These are phyloP conservation scores for Myripristis jacobus DNA, from an alignment of 2,797 vertebrate species.

Conservation along the genomic window DNA sequence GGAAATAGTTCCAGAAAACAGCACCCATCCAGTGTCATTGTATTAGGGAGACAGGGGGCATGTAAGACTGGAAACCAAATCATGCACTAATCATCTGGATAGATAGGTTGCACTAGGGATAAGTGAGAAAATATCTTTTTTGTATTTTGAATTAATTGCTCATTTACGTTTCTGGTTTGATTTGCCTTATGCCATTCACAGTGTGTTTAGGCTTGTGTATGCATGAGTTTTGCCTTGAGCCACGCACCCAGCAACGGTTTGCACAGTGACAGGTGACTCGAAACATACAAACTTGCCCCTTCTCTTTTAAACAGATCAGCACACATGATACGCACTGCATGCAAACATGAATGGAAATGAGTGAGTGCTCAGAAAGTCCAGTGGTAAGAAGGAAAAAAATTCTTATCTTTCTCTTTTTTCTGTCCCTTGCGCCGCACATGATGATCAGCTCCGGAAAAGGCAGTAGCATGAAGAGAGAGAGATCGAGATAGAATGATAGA, in stretches of 20 bases:
- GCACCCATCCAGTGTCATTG: too few species aligned
- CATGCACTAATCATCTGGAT: too few species aligned
- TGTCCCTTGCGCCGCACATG: neutral
- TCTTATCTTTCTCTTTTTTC: conserved; percentile 7
- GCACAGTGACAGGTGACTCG: conserved; percentile 6
- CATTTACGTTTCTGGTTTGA: conserved; percentile 25
- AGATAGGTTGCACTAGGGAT: too few species aligned
- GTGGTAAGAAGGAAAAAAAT: conserved; percentile 31
- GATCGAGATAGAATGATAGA: too few species aligned
- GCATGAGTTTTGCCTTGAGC: conserved; percentile 24
- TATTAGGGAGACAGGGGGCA: too few species aligned
- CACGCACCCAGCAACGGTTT: neutral
- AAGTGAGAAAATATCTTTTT: too few species aligned
- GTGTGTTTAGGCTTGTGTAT: conserved; percentile 24
- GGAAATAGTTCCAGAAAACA: too few species aligned
- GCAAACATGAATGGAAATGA: neutral
- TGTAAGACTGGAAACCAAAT: too few species aligned
- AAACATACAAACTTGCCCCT: neutral
- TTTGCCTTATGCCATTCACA: conserved; percentile 44
- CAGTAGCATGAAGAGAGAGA: neutral
- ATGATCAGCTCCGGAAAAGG: neutral
- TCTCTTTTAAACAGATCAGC: neutral
- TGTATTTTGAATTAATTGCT: too few species aligned
- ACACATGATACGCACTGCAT: neutral
- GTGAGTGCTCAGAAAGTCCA: conserved; percentile 24